A percentile compares a stretch with the other conserved stretches of the same genome.
These are phyloP conservation scores for Toxonevra muliebris DNA, from an alignment of 2,888 invertebrate genomes.

Conservation along the genomic window DNA sequence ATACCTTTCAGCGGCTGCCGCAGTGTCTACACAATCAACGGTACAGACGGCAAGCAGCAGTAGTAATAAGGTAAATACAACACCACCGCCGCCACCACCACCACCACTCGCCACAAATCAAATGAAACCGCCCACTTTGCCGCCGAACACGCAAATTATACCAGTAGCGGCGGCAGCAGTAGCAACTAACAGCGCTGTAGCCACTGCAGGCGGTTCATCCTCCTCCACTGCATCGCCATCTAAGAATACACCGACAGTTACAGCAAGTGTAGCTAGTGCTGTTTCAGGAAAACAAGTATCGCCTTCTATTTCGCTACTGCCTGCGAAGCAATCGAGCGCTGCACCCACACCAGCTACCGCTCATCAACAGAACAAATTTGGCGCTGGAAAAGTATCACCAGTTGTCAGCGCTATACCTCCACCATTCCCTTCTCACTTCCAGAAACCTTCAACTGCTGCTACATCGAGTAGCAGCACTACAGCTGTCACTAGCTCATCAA, in stretches of 20 bases:
- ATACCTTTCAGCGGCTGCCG: constrained; percentile 46
- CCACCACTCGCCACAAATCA: constrained; percentile 44
- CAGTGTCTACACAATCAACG: constrained; percentile 39
- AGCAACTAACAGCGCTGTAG: constrained; percentile 3
- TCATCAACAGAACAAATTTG: constrained; percentile 49
- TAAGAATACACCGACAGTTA: constrained; percentile 24
- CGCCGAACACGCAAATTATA: constrained; percentile 51
- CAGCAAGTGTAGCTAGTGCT: constrained; percentile 12
- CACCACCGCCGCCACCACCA: constrained; percentile 44
- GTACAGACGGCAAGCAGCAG: constrained; percentile 31
- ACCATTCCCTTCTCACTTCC: constrained; percentile 46
- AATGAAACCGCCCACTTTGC: constrained; percentile 50
- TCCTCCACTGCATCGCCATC: constrained; percentile 32
- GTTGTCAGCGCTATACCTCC: constrained; percentile 43
- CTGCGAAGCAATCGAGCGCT: constrained; percentile 43
- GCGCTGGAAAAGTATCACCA: constrained; percentile 42
- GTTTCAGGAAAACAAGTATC: constrained; percentile 28
- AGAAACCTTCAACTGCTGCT: constrained; percentile 40
- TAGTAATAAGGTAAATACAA: constrained; percentile 40
- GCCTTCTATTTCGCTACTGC: constrained; percentile 48
- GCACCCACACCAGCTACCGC: constrained; percentile 44
- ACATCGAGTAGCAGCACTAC: constrained; percentile 24
- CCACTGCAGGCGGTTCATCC: constrained; percentile 17
- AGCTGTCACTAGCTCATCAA: constrained; percentile 30
- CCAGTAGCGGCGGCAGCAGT: constrained; percentile 41